These are phyloP conservation scores for Nothura maculosa DNA, from an alignment of 2,797 vertebrate species.

Conservation along the genomic window DNA sequence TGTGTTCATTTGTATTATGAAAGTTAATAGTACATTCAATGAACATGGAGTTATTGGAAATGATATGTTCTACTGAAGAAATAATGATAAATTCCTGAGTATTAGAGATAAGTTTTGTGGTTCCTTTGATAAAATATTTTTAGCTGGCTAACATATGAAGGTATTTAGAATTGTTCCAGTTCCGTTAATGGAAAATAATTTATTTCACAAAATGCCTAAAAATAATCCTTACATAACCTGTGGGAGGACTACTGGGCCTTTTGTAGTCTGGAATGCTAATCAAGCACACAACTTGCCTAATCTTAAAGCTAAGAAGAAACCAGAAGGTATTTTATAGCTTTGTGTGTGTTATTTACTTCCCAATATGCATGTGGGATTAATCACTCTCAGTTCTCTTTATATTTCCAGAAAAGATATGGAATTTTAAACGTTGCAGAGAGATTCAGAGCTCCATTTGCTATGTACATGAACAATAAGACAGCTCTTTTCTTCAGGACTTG, in stretches of 20 bases:
- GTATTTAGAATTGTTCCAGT: neutral
- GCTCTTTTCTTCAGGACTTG: neutral
- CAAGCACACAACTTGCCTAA: neutral
- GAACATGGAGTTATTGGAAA: neutral
- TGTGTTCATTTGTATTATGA: neutral
- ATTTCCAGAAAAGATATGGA: neutral
- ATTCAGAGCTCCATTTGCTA: neutral
- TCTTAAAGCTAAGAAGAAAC: neutral
- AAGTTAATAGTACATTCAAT: neutral
- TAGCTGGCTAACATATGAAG: neutral
- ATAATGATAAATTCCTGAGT: neutral
- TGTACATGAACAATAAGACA: neutral
- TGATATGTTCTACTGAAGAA: neutral
- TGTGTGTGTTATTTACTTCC: neutral
- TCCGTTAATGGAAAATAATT: constrained; percentile 7
- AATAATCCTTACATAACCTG: neutral
- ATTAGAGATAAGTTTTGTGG: neutral
- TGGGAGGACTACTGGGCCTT: neutral
- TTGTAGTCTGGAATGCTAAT: neutral
- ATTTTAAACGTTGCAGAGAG: neutral
- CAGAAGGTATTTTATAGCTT: neutral
- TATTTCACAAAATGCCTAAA: neutral
- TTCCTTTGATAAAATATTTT: neutral
- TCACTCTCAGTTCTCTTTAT: neutral
- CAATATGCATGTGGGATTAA: neutral